Evolutionary conservation across 2,888 invertebrate species (phyloP), one percentile per base, ranked within the genome.

Genomic region (Microctonus brassicae): DNA sequence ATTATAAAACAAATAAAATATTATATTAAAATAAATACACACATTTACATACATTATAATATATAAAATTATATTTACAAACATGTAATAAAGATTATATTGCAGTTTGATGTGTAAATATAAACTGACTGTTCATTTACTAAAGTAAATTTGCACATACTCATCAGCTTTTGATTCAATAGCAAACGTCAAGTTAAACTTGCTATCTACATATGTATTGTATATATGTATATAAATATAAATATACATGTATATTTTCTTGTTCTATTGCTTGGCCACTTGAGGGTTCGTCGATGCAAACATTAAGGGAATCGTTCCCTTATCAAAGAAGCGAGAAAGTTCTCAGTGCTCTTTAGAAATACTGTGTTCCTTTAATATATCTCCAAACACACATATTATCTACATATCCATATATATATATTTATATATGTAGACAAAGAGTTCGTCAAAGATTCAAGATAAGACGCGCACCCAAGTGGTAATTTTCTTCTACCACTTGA

Each of bases 361-460:
- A n/a, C n/a, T 57, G 24, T 57, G 26, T 57, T 57, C 13, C n/a
- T 57, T 24, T 11, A 26, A 57, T 24, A 57, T n/a, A 29, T 57
- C 13, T 26, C 4, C 4, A 20, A 47, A 13, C 39, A 39, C 2
- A 36, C n/a, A n/a, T n/a, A n/a, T n/a, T n/a, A n/a, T n/a, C n/a
- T n/a, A n/a, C n/a, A n/a, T n/a, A n/a, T n/a, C n/a, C 13, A n/a
- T 47, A 47, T 20, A 47, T 47, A 47, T 20, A 47, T n/a, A 47
- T n/a, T 5, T 47, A 47, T 47, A 47, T 47, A 47, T 47, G 17
- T 4, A 47, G 17, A 17, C 47, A 47, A 47, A 17, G 17, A 47
- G 47, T 47, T 47, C 47, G 47, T 47, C 17, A 47, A 47, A 47
- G 47, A 47, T 47, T 47, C 47, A 47, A 47, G 47, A 47, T 47